Conservation (phyloP, 2,888 invertebrate genomes). For the Polia nebulosa region DNA sequence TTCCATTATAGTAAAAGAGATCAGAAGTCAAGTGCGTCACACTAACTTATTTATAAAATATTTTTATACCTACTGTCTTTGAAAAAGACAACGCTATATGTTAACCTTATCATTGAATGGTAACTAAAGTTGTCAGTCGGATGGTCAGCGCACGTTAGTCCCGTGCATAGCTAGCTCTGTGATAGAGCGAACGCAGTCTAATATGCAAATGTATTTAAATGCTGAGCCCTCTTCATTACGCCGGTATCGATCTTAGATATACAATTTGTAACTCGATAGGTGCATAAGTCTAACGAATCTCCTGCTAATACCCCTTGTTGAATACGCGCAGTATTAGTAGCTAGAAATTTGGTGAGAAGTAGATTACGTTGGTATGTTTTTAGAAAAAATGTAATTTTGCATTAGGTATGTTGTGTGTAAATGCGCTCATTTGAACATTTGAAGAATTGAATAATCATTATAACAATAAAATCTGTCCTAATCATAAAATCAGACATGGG, state of each 20-base stretch:
- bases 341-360: constrained; percentile 28
- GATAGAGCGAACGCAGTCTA: constrained; percentile 87
- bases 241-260: constrained; percentile 90
- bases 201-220: constrained; percentile 91
- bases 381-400: no score
- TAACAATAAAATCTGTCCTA: no score
- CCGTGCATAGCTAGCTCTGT: constrained; percentile 47
- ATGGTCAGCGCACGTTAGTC: constrained; percentile 59
- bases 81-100: constrained; percentile 32
- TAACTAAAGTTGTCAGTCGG: constrained; percentile 51
- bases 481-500: no score
- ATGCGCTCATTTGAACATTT: neutral
- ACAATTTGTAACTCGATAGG: constrained; percentile 90
- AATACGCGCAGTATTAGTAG: constrained; percentile 51
- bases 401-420: neutral
- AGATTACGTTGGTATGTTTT: constrained; percentile 1
- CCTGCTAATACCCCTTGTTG: constrained; percentile 74
- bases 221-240: constrained; percentile 91
- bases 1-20: constrained; percentile 12
- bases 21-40: constrained; percentile 35
- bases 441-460: neutral
- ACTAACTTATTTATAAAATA: neutral
- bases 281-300: constrained; percentile 85
- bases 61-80: neutral
- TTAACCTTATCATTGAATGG: constrained; percentile 37